Percentiles rank a stretch among this genome's conserved stretches.
Evolutionary conservation across 1,140 invertebrate genomes (phyloP).

Genomic region (Drosophila tani): DNA sequence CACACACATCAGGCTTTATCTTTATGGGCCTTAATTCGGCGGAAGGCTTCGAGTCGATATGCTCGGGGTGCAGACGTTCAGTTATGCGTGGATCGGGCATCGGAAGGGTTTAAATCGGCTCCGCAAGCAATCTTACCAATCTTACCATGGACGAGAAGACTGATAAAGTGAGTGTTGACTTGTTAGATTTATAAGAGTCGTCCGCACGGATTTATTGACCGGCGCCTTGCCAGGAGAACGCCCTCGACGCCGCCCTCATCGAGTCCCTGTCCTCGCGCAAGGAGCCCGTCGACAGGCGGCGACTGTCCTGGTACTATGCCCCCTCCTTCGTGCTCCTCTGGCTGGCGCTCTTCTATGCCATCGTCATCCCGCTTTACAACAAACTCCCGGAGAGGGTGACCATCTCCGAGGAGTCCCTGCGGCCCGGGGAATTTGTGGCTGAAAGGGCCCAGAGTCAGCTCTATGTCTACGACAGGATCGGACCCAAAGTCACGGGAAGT

Average conservation of each 20-base stretch:
- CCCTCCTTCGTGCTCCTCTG: constrained; percentile 69
- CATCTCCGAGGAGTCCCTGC: constrained; percentile 39
- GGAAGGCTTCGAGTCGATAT: constrained; percentile 49
- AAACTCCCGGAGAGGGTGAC: constrained; percentile 59
- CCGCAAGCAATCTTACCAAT: constrained; percentile 18
- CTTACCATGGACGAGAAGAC: constrained; percentile 37
- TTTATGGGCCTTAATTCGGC: constrained; percentile 35
- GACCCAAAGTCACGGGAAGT: constrained; percentile 88
- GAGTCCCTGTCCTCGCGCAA: constrained; percentile 13
- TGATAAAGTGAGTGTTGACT: constrained; percentile 43
- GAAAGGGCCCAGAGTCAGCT: constrained; percentile 85
- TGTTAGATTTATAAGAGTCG: constrained; percentile 4
- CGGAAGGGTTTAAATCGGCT: constrained; percentile 34
- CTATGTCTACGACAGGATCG: constrained; percentile 88
- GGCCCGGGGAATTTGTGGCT: constrained; percentile 58
- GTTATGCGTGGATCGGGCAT: constrained; percentile 43
- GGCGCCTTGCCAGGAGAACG: constrained; percentile 18
- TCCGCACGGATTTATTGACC: not conserved
- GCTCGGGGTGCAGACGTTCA: constrained; percentile 44
- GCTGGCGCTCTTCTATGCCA: constrained; percentile 65
- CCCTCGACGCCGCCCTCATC: constrained; percentile 19
- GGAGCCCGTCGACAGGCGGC: not conserved
- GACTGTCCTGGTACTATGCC: constrained; percentile 67
- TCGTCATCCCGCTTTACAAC: constrained; percentile 68
- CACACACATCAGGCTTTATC: constrained; percentile 20